A percentile compares a stretch with the other conserved stretches of the same genome.
These are phyloP conservation scores for Chaetophractus vellerosus DNA, from an alignment of 2,797 vertebrate genomes.

Conservation along the genomic window DNA sequence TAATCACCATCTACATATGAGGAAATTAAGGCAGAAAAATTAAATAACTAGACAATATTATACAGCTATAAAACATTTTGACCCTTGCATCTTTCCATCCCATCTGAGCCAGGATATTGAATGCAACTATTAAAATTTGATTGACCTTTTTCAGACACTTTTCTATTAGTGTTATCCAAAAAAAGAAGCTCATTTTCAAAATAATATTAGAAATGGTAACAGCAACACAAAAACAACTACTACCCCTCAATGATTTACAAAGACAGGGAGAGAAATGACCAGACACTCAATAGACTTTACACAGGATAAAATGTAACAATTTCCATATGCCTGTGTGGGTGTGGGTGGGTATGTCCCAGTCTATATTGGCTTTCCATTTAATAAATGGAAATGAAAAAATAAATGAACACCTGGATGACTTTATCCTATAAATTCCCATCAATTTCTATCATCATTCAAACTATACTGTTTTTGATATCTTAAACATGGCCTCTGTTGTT, in stretches of 20 bases:
- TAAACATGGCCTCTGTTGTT: neutral
- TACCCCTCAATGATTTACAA: neutral
- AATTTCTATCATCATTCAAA: neutral
- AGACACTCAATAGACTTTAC: neutral
- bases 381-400: neutral
- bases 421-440: neutral
- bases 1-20: neutral
- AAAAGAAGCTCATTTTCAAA: neutral
- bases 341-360: neutral
- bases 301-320: neutral
- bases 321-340: neutral
- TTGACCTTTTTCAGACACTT: neutral
- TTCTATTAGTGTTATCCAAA: neutral
- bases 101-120: neutral
- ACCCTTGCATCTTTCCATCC: neutral
- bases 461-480: neutral
- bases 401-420: neutral
- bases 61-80: neutral
- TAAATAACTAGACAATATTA: neutral
- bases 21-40: neutral
- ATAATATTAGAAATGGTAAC: neutral
- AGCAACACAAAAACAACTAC: neutral
- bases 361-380: neutral
- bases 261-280: neutral
- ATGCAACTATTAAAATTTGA: neutral